A percentile compares a stretch with the other conserved stretches of the same genome.
Conservation (phyloP, 2,113 vertebrate genomes). For the Cheilinus undulatus region DNA sequence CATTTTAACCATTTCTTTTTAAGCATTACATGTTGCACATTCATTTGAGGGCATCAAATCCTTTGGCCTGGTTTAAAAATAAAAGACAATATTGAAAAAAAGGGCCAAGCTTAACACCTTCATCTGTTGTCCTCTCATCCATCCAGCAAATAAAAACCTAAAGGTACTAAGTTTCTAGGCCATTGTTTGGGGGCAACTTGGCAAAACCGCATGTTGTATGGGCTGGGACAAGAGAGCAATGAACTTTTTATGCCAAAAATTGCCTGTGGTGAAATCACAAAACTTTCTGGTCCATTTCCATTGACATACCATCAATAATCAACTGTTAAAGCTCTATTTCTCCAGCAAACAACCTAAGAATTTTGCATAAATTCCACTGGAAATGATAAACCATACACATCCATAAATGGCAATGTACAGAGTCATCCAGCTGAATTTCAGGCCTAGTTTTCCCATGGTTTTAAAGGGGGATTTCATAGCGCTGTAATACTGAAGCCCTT, state of each 20-base stretch:
- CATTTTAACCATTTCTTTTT: too few species aligned
- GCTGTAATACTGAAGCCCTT: constrained; percentile 37
- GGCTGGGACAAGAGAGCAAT: neutral
- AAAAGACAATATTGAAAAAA: neutral
- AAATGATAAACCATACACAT: neutral
- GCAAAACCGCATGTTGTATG: too few species aligned
- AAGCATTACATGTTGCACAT: too few species aligned
- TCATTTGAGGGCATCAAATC: too few species aligned
- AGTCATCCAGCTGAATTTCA: constrained; percentile 1
- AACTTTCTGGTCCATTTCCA: too few species aligned
- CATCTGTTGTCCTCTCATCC: too few species aligned
- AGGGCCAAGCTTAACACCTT: too few species aligned
- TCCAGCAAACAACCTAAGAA: neutral
- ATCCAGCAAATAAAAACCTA: neutral
- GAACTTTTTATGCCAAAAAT: too few species aligned
- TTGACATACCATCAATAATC: too few species aligned
- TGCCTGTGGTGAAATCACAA: too few species aligned
- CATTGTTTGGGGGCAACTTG: too few species aligned
- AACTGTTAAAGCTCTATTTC: neutral
- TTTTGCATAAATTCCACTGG: neutral
- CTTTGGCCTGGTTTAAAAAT: neutral
- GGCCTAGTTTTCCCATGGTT: constrained; percentile 7
- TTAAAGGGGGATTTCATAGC: constrained; percentile 65
- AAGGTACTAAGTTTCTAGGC: neutral
- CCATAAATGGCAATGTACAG: neutral